These are phyloP conservation scores for Ochotona curzoniae DNA, from an alignment of 2,113 vertebrate genomes.

Conservation along the genomic window DNA sequence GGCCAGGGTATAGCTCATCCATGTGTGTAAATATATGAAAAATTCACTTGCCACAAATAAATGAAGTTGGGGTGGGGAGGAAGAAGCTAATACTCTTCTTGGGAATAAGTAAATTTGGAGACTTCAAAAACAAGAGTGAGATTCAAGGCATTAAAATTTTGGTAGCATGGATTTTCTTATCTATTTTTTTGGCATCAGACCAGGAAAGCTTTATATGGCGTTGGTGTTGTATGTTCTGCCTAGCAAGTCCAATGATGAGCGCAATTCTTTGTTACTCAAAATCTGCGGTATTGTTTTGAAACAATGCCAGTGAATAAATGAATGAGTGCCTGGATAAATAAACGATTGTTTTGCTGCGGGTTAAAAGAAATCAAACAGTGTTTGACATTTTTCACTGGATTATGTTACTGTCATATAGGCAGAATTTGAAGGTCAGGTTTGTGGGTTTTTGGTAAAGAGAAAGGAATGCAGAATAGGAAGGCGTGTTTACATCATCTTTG, in stretches of 20 bases:
- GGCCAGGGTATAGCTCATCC: background rate
- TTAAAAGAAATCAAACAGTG: constrained; percentile 34
- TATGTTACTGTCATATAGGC: background rate
- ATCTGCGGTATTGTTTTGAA: background rate
- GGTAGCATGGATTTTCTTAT: background rate
- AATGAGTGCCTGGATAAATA: constrained; percentile 29
- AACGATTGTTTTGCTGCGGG: constrained; percentile 12
- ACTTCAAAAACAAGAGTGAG: background rate
- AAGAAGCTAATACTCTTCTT: background rate
- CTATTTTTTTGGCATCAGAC: background rate
- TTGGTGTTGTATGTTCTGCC: background rate
- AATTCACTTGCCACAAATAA: background rate
- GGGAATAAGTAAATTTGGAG: background rate
- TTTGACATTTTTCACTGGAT: constrained; percentile 41
- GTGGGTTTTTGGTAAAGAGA: background rate
- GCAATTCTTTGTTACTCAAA: background rate
- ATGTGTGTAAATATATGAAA: background rate
- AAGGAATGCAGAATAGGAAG: background rate
- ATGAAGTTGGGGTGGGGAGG: background rate
- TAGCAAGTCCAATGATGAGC: background rate
- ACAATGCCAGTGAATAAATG: background rate
- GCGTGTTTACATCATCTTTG: background rate
- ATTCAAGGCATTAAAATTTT: background rate
- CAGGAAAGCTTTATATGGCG: background rate
- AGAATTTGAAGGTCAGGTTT: constrained; percentile 54